Base-by-base conservation (phyloP, 1,140 invertebrate genomes). In the Oryctes rhinoceros region DNA sequence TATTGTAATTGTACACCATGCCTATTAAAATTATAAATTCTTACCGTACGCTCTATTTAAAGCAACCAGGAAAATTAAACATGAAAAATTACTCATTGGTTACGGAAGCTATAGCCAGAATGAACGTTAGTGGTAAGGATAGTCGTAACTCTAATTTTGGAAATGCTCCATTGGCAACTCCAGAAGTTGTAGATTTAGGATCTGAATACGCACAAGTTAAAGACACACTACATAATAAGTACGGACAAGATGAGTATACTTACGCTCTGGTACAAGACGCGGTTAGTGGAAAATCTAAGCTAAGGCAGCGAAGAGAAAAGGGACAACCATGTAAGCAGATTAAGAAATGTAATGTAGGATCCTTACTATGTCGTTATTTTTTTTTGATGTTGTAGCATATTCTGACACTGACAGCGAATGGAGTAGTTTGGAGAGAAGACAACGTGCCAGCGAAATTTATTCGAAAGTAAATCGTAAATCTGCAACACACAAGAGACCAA, bases 41-140 rank as follows among this genome's bases (percentile, higher is more conserved):
- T 44, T 10, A 44, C 9, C 9, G 39, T 20, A 18, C 10, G 18
- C 24, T 67, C 13, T 67, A 18, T 85, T 81, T 89, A 89, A 87
- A 94, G 90, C 94, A 96, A 91, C 95, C 95, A 7, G 96, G 96
- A 76, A 97, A 96, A 90, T 90, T 97, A 83, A 96, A 97, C 86
- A 90, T 97, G 89, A 96, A 96, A 87, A 96, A 96, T 86, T 97
- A 94, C 88, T 93, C 94, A 30, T 92, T 96, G 85, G 95, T 97
- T 15, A 96, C 95, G 81, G 95, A 96, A 86, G 95, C 95, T n/a
- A 92, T 94, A 84, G 92, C 93, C 49, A 89, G 93, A 84, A 93
- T 95, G 92, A 94, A 92, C 84, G 90, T 95, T 81, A 91, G 89
- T 65, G 90, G 91, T 77, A 91, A 91, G 82, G 89, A 90, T 62